Evolutionary conservation across 2,888 invertebrate species (phyloP), one percentile per base, ranked within the genome.

Genomic region (Pammene fasciana): DNA sequence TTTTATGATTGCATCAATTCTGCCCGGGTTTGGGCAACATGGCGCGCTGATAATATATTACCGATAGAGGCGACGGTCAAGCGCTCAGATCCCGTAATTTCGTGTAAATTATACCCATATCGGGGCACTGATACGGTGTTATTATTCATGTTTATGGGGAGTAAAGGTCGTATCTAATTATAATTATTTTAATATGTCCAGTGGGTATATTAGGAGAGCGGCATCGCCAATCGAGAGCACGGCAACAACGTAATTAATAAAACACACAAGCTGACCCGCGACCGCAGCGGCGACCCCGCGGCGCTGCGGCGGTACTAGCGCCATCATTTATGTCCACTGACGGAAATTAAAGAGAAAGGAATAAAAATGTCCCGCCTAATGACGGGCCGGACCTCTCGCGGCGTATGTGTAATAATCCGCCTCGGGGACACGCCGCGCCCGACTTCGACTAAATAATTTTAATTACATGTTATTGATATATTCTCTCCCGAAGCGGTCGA

Each of bases 391-490:
- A 85, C 86, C 86, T 88, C 90, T 90, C 78, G 87, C 90, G 83
- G 90, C 82, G 87, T 88, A 90, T 90, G 87, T 90, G 90, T 90
- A 90, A 89, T 89, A 88, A 85, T 88, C 83, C 80, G 89, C 90
- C 92, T 82, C 84, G 83, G 87, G 91, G 87, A 86, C 86, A 79
- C 72, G 71, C 73, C 71, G 71, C 74, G 78, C 74, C 80, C 78
- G 78, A 81, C 77, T 76, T 80, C 85, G 78, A 81, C 87, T 89
- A 89, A 90, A 92, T 89, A 89, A 88, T 92, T 92, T 92, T 92
- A 92, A 92, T 92, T 92, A 92, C 87, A 91, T 86, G 90, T 90
- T 91, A 90, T 92, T 90, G 91, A 91, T 91, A 92, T 89, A 87
- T 87, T 86, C 84, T 86, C 82, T 86, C 86, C 83, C 83, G 85